phyloP scores from a whole-genome alignment of 2,797 vertebrate genomes.

The Clarias pachynema region DNA sequence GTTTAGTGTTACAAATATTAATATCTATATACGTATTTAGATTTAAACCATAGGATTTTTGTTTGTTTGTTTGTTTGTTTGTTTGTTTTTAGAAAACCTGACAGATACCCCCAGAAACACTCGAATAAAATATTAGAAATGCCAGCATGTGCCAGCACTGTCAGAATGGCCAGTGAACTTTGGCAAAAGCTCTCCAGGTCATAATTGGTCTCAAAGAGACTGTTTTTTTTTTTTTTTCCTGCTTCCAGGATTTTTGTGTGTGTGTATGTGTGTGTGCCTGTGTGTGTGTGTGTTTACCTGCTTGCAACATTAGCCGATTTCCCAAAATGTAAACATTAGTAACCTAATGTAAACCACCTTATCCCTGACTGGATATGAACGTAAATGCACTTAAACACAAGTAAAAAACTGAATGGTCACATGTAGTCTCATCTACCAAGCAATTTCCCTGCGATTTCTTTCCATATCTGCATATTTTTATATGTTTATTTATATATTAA shows the following conservation, averaged over 20 bases:
- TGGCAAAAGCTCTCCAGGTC: background rate
- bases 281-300: background rate
- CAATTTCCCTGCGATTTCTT: too few species aligned
- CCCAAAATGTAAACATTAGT: background rate
- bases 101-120: background rate
- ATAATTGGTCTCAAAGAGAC: constrained; percentile 11
- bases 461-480: background rate
- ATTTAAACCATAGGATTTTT: background rate
- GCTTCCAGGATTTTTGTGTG: background rate
- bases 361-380: background rate
- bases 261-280: background rate
- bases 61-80: background rate
- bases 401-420: background rate
- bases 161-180: background rate
- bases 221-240: background rate
- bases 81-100: background rate
- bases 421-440: background rate
- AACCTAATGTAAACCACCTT: background rate
- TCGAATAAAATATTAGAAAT: too few species aligned
- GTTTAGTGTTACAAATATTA: background rate
- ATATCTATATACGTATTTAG: background rate
- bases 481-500: too few species aligned
- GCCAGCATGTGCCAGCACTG: background rate
- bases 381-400: background rate
- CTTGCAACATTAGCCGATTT: background rate